These are phyloP conservation scores for Cabera pusaria DNA, from an alignment of 2,888 invertebrate genomes.

Conservation along the genomic window DNA sequence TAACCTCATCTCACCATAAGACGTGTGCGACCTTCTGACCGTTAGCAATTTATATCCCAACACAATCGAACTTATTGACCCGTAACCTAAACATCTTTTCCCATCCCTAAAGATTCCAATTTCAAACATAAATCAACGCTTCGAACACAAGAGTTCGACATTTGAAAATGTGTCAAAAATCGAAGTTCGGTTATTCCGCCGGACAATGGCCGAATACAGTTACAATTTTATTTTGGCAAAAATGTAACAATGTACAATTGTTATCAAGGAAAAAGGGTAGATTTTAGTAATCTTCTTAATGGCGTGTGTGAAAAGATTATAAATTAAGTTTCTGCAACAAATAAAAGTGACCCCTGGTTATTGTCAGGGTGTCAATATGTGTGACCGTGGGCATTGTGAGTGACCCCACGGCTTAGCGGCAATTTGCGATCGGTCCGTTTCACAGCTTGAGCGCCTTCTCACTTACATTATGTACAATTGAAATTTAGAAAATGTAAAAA, in stretches of 20 bases:
- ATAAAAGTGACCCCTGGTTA: conserved; percentile 82
- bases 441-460: conserved; percentile 66
- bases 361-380: conserved; percentile 82
- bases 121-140: conserved; percentile 73
- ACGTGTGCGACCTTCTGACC: conserved; percentile 73
- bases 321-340: conserved; percentile 83
- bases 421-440: conserved; percentile 72
- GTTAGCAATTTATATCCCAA: conserved; percentile 61
- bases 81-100: conserved; percentile 67
- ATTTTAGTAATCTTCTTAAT: conserved; percentile 82
- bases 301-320: conserved; percentile 84
- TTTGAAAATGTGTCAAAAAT: conserved; percentile 75
- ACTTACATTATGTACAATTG: conserved; percentile 37
- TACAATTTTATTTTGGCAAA: conserved; percentile 68
- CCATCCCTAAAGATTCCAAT: conserved; percentile 53
- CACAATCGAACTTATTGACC: conserved; percentile 71
- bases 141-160: conserved; percentile 65
- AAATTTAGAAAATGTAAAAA: conserved; percentile 18
- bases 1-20: conserved; percentile 62
- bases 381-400: conserved; percentile 76
- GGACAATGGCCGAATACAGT: conserved; percentile 64
- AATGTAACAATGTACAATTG: conserved; percentile 80
- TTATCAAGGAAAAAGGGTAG: conserved; percentile 80
- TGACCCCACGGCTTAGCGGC: conserved; percentile 77
- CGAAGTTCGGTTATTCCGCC: conserved; percentile 45